Evolutionary conservation across 2,888 invertebrate species (phyloP).

Genomic region (Hyles lineata): DNA sequence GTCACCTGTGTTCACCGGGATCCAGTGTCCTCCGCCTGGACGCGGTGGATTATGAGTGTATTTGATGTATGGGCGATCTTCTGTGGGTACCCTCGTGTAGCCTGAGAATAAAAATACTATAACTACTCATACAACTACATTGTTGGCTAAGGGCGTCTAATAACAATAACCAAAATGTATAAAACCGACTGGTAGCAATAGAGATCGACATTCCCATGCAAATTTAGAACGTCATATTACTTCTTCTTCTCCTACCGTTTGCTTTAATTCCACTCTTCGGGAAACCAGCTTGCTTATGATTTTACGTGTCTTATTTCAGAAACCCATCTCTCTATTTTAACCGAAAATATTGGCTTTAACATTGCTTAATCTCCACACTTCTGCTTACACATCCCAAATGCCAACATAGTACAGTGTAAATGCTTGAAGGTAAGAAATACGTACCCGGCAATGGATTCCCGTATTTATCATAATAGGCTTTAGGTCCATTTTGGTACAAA

Average conservation of each 20-base stretch:
- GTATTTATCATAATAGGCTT: constrained; percentile 77
- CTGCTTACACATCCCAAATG: not conserved
- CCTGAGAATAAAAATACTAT: constrained; percentile 52
- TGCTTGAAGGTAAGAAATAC: not conserved
- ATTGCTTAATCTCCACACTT: not conserved
- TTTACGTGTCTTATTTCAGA: too few relatives aligned
- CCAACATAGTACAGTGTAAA: not conserved
- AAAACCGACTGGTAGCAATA: too few relatives aligned
- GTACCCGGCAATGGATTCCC: constrained; percentile 80
- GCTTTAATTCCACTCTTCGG: too few relatives aligned
- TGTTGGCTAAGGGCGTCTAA: too few relatives aligned
- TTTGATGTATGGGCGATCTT: constrained; percentile 67
- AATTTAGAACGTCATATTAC: too few relatives aligned
- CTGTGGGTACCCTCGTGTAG: constrained; percentile 71
- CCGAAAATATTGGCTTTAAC: too few relatives aligned
- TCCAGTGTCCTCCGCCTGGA: constrained; percentile 69
- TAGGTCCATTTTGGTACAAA: constrained; percentile 74
- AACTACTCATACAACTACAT: not conserved
- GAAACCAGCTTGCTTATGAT: too few relatives aligned
- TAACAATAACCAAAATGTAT: too few relatives aligned
- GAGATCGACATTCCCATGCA: too few relatives aligned
- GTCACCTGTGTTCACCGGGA: constrained; percentile 57
- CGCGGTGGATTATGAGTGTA: constrained; percentile 69
- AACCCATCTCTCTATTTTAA: too few relatives aligned
- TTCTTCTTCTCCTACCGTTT: too few relatives aligned